Evolutionary conservation across 1,140 invertebrate genomes (phyloP).

Genomic region (Trachelipus rathkii): DNA sequence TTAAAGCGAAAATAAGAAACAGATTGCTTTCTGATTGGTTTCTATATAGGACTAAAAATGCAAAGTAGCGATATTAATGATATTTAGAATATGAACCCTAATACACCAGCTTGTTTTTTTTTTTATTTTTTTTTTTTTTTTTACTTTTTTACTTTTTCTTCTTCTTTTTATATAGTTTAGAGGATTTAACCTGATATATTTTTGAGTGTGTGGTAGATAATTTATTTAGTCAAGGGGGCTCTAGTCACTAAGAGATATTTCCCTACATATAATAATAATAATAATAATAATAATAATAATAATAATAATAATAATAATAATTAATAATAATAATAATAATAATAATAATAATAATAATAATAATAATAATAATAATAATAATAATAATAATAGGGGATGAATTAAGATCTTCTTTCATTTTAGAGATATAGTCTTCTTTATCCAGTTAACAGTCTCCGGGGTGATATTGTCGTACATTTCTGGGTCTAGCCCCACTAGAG

Average conservation of each 20-base stretch:
- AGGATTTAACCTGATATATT: too few species aligned
- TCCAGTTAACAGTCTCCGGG: conserved; percentile 37
- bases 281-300: conserved; percentile 8
- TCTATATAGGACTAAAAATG: too few species aligned
- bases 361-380: not conserved
- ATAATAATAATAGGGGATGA: not conserved
- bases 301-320: not conserved
- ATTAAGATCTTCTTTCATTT: conserved; percentile 13
- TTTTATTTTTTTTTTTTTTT: not conserved
- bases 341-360: not conserved
- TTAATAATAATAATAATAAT: conserved; percentile 3
- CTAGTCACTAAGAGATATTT: not conserved
- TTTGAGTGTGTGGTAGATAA: too few species aligned
- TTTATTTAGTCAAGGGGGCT: too few species aligned
- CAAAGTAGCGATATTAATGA: too few species aligned
- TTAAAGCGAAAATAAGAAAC: too few species aligned
- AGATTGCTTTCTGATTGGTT: too few species aligned
- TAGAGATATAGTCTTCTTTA: conserved; percentile 45
- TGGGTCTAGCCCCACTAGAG: conserved; percentile 35
- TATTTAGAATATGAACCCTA: too few species aligned
- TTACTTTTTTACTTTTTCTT: not conserved
- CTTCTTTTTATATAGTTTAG: too few species aligned
- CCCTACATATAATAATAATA: not conserved
- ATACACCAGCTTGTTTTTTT: not conserved
- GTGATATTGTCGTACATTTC: conserved; percentile 46